Evolutionary conservation across 2,113 vertebrate species (phyloP), one percentile per base, ranked within the genome.

Genomic region (Caranx ignobilis): DNA sequence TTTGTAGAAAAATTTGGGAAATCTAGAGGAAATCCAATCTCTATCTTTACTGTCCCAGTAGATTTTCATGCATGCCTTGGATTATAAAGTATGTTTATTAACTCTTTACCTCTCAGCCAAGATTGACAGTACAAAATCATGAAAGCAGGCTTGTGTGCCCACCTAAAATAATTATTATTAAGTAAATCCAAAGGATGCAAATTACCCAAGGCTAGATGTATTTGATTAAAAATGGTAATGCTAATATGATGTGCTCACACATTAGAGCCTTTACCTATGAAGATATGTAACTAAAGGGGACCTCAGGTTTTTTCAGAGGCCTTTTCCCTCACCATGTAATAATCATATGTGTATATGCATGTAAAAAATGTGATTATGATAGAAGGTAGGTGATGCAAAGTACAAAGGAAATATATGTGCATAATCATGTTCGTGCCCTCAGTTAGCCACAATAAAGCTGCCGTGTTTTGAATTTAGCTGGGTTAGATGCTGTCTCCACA

Each of bases 371-470:
- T n/a, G 64, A 83, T 85, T 15, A 41, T 73, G 73, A 86, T 57
- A 65, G 74, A 82, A 89, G 68, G 54, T 75, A 62, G 71, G 66
- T 18, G 66, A 63, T 21, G 2, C 39, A 7, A 19, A 85, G 74
- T 66, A 81, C 86, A 92, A 91, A 88, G 68, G 75, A 85, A 93
- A 90, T 90, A 63, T 87, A 84, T 91, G 86, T 91, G 84, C 85
- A 87, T 89, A 87, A 94, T 92, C 77, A 82, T 83, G 73, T 81
- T 72, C 50, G 73, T 87, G 62, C 78, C 59, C 75, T 81, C 56
- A 60, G 81, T 89, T 86, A 77, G 77, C 84, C 81, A 83, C 77
- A 88, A 86, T 90, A 62, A 77, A 88, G 77, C 87, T 77, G 80
- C 52, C 18, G 31, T 66, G 76, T 84, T 89, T 77, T 91, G 85